Evolutionary conservation across 2,797 vertebrate species (phyloP).

Genomic region (Tenualosa ilisha): DNA sequence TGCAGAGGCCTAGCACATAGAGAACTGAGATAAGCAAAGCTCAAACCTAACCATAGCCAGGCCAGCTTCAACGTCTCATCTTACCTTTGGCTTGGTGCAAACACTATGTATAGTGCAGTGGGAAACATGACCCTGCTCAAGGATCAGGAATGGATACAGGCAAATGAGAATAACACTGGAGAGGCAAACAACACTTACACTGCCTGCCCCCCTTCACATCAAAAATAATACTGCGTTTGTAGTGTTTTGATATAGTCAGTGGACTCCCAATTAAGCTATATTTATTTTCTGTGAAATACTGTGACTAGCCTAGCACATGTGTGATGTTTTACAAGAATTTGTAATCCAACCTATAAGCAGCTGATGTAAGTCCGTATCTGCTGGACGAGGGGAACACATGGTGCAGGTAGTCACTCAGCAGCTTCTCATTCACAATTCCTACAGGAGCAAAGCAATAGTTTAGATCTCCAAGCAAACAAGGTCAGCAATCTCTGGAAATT

Average conservation of each 20-base stretch:
- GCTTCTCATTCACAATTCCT: constrained; percentile 91
- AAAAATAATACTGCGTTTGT: neutral
- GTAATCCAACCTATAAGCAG: constrained; percentile 77
- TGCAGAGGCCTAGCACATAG: neutral
- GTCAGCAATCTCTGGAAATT: neutral
- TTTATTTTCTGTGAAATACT: neutral
- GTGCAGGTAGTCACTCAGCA: constrained; percentile 90
- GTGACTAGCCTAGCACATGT: neutral
- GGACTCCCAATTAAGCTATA: neutral
- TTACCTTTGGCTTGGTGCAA: constrained; percentile 46
- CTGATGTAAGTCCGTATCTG: constrained; percentile 67
- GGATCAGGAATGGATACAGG: constrained; percentile 37
- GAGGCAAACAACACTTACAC: neutral
- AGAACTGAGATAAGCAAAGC: neutral
- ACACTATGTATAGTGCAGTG: constrained; percentile 67
- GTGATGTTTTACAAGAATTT: neutral
- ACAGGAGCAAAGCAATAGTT: neutral
- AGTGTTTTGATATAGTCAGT: neutral
- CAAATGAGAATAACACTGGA: neutral
- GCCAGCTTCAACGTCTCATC: constrained; percentile 23
- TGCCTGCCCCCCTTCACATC: neutral
- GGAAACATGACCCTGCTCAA: constrained; percentile 59
- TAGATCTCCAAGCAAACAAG: neutral
- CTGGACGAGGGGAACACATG: constrained; percentile 80
- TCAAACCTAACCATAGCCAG: neutral